Evolutionary conservation across 2,888 invertebrate species (phyloP), one percentile per base, ranked within the genome.

Genomic region (Druceiella hillmani): DNA sequence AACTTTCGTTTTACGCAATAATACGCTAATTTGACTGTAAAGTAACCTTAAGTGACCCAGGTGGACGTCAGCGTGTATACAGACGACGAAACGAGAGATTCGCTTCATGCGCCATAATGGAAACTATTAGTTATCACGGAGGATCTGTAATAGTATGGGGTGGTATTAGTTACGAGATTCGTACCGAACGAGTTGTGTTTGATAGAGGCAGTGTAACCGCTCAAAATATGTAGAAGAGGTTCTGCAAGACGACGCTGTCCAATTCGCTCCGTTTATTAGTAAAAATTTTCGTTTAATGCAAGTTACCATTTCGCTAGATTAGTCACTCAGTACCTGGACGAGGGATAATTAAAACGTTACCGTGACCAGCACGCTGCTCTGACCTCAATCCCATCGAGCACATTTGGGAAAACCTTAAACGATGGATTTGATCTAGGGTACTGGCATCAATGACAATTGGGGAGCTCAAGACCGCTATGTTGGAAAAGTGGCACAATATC

Each of bases 361-460:
- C 43, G 39, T 47, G 45, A 42, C 46, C 47, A 43, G 48, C 46
- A 27, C 37, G 44, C 43, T 50, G 45, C 41, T 44, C 48, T 24
- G 45, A 45, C 39, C 33, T 49, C 27, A 51, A 47, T 41, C 45
- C 46, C 22, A 51, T 48, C 29, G 47, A 50, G 47, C 45, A 49
- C 45, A 40, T 44, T 29, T 52, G 41, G 40, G 46, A 48, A 38
- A 46, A 45, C 38, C 45, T 47, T 4, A 39, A 46, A 38, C 32
- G 45, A 39, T 43, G 45, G 32, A 47, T 50, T 33, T 38, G 44
- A 42, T 44, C 38, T 30, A 36, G 44, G 39, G 44, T 41, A 39
- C 40, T 41, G n/a, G 41, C 46, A 27, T 43, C 45, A 41, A 39
- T 34, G 28, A 43, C 42, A 47, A 39, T 41, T 34, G 40, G 38